phyloP scores from a whole-genome alignment of 2,113 vertebrate species.

The Ictalurus punctatus region DNA sequence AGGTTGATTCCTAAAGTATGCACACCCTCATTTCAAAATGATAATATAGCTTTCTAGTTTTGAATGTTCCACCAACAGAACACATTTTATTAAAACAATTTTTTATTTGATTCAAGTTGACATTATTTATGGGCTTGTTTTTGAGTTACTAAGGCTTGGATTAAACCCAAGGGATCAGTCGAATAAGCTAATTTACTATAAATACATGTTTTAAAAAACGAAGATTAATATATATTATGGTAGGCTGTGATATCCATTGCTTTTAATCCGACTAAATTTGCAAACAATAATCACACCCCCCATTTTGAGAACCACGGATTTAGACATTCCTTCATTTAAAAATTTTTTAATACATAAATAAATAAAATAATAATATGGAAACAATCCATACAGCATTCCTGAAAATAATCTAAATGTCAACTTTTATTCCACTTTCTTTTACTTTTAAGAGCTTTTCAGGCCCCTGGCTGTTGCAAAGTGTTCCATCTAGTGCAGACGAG shows the following conservation, averaged over 20 bases:
- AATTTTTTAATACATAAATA: not conserved
- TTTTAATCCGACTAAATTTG: not conserved
- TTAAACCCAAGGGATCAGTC: not conserved
- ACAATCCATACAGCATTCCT: not conserved
- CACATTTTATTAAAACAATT: not conserved
- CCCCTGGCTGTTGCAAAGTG: not conserved
- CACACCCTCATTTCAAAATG: not conserved
- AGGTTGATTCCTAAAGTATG: not conserved
- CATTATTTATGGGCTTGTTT: not conserved
- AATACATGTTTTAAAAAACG: not conserved
- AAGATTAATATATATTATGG: not conserved
- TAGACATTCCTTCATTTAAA: not conserved
- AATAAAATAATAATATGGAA: not conserved
- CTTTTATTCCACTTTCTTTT: not conserved
- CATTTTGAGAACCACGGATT: not conserved
- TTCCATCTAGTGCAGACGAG: not conserved
- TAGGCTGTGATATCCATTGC: not conserved
- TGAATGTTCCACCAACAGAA: not conserved
- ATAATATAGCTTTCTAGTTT: not conserved
- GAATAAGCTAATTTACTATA: not conserved
- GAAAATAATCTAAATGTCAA: constrained; percentile 9
- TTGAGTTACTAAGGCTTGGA: not conserved
- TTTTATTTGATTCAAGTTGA: not conserved
- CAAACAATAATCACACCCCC: not conserved
- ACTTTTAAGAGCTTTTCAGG: not conserved